Base-by-base conservation (phyloP, 2,888 invertebrate species). In the Meloe dianella region DNA sequence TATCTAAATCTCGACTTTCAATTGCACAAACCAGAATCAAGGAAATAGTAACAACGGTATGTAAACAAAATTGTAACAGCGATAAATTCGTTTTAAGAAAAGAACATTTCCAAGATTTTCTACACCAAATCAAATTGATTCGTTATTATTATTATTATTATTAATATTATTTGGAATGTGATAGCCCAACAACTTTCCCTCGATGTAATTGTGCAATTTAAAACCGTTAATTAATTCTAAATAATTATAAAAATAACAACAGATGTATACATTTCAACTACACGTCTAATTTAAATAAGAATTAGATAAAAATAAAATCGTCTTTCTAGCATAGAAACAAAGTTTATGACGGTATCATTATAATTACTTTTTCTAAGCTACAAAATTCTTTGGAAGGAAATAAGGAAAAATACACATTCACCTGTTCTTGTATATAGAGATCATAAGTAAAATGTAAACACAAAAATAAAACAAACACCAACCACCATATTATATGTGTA, bases 171-270 rank as follows among this genome's bases (percentile, higher is more conserved):
- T n/a, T n/a, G n/a, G n/a, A n/a, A n/a, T n/a, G n/a, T n/a, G n/a
- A n/a, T n/a, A n/a, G n/a, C n/a, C n/a, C n/a, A n/a, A n/a, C n/a
- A 10, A 54, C 54, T 54, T 54, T 54, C 54, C 14, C 54, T 27
- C 12, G 12, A n/a, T 8, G 8, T n/a, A 27, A 54, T 54, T 54
- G n/a, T n/a, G 54, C 54, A 54, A 27, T 2, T n/a, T 14, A 8
- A 54, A 24, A 54, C 6, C 24, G n/a, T 27, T n/a, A 54, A 54
- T 51, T 22, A 51, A 51, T 51, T 51, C 9, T 22, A 22, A 2
- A 51, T 22, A 47, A 47, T 47, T 47, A 20, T 7, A 47, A 17
- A 2, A 47, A 47, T 47, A 51, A 51, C 22, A 51, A 51, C 51
- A 51, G 51, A 51, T 51, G 51, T 51, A 22, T 12, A 20, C 9